Evolutionary conservation across 1,140 invertebrate genomes (phyloP), one percentile per base, ranked within the genome.

Genomic region (Heliconius eleuchia): DNA sequence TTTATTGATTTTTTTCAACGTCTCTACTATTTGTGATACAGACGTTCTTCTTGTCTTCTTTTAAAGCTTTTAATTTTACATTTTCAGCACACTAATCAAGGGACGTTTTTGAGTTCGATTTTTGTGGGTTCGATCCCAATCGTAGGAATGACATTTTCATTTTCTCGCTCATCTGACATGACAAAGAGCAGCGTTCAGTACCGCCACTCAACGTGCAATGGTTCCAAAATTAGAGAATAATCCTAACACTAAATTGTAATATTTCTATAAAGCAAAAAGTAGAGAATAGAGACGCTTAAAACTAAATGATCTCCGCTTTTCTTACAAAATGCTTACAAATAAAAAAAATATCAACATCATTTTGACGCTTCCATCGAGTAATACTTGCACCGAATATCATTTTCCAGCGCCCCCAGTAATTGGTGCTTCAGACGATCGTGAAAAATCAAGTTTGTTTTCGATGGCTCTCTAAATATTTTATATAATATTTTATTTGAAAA

Each of bases 401-500:
- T 66, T 66, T 66, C 27, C 60, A 66, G 23, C 60, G 60, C 60
- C n/a, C 60, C 27, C 60, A 16, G 60, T 66, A 66, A 66, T 66
- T 66, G 60, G 60, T 66, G 60, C 60, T 66, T 66, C 60, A 66
- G 60, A 66, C 60, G 60, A 11, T 66, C 60, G 27, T 66, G 8
- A 66, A 66, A 66, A 66, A 30, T 66, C 60, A 66, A 66, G 27
- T 66, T 66, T 66, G 60, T 30, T 66, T 30, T 66, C 60, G 23
- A 66, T 66, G 60, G 13, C 60, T 30, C 60, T 66, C 60, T 66
- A 66, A 66, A 66, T 66, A 30, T 66, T 66, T 66, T 66, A 30
- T 66, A 66, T 30, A 66, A 66, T 66, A 66, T 66, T 66, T 66
- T 66, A 66, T 30, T 66, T 30, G 11, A 30, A 16, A 66, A 66